A percentile compares a stretch with the other conserved stretches of the same genome.
Evolutionary conservation across 2,113 vertebrate genomes (phyloP).

Genomic region (Tonatia bakeri): DNA sequence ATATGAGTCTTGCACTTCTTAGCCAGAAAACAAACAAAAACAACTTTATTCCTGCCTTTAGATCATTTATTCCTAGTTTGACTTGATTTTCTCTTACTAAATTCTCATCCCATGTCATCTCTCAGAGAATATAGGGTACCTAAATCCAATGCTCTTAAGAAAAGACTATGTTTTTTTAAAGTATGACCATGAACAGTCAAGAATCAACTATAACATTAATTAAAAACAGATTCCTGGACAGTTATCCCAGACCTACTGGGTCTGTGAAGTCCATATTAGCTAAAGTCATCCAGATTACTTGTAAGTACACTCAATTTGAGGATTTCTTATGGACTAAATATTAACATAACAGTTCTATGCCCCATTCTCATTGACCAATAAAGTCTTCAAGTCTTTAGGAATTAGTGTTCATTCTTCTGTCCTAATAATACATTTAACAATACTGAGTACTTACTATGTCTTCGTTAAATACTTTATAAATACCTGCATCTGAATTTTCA

Average conservation of each 20-base stretch:
- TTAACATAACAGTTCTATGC: not conserved
- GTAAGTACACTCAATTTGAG: not conserved
- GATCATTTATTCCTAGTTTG: not conserved
- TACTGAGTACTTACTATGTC: not conserved
- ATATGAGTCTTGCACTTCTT: not conserved
- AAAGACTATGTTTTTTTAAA: not conserved
- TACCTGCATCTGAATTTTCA: not conserved
- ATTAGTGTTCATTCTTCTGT: not conserved
- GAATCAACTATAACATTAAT: not conserved
- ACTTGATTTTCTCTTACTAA: not conserved
- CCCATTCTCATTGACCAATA: not conserved
- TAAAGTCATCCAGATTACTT: not conserved
- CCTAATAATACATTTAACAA: not conserved
- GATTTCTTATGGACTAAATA: not conserved
- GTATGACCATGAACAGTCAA: not conserved
- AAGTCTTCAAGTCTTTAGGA: not conserved
- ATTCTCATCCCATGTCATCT: not conserved
- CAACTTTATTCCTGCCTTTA: not conserved
- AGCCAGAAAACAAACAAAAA: not conserved
- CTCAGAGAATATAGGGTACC: not conserved
- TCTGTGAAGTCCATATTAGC: not conserved
- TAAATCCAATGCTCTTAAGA: not conserved
- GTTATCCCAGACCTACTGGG: not conserved
- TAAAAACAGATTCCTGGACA: not conserved
- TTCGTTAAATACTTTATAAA: not conserved